These are phyloP conservation scores for Junonia oenone DNA, from an alignment of 2,888 invertebrate species.

Conservation along the genomic window DNA sequence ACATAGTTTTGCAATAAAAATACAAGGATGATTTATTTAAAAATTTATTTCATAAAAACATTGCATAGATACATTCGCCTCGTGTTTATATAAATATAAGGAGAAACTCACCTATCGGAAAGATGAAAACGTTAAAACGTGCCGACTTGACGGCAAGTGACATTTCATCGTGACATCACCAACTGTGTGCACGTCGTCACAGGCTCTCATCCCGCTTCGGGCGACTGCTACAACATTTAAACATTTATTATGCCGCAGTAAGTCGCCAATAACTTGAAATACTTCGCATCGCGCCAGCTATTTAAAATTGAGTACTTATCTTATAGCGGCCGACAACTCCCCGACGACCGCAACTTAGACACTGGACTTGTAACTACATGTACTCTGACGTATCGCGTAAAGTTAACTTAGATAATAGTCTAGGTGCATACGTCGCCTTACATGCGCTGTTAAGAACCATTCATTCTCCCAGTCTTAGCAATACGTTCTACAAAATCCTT, in stretches of 20 bases:
- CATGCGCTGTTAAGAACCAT: background rate
- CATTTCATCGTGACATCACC: constrained; percentile 40
- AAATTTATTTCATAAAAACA: constrained; percentile 7
- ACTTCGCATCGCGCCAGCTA: constrained; percentile 52
- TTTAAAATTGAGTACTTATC: constrained; percentile 50
- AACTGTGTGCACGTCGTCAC: constrained; percentile 32
- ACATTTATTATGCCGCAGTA: constrained; percentile 61
- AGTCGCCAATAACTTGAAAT: constrained; percentile 38
- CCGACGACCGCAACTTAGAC: constrained; percentile 29
- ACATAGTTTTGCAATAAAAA: background rate
- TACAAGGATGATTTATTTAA: background rate
- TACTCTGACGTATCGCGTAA: constrained; percentile 30
- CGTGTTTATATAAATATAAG: constrained; percentile 33
- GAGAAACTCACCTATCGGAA: constrained; percentile 53
- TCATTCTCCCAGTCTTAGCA: background rate
- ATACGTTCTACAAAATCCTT: background rate
- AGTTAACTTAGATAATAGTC: constrained; percentile 21
- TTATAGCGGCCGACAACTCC: constrained; percentile 38
- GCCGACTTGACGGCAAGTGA: constrained; percentile 38
- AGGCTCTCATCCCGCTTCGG: constrained; percentile 61
- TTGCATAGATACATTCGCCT: constrained; percentile 42
- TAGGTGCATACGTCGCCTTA: background rate
- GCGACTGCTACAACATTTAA: constrained; percentile 68
- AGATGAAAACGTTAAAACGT: constrained; percentile 43
- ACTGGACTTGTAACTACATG: constrained; percentile 64